These are phyloP conservation scores for Peucedramus taeniatus DNA, from an alignment of 2,113 vertebrate species.

Conservation along the genomic window DNA sequence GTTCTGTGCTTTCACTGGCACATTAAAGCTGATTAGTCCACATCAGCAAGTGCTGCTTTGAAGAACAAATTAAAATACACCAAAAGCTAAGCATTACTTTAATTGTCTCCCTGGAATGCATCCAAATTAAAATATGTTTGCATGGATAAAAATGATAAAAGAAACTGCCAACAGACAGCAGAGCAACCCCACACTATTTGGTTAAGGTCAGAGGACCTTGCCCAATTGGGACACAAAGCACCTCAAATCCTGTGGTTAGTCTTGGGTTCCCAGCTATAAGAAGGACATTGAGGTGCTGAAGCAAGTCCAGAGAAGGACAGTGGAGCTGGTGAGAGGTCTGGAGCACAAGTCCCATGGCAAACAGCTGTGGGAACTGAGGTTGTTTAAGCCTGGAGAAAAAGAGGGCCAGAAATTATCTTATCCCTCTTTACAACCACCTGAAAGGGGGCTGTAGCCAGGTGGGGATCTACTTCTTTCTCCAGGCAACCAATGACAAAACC, in stretches of 20 bases:
- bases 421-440: neutral
- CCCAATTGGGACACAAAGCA: neutral
- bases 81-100: constrained; percentile 12
- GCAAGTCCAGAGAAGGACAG: fast-evolving
- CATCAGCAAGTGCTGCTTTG: constrained; percentile 24
- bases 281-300: neutral
- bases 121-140: constrained; percentile 26
- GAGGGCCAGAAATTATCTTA: fast-evolving
- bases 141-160: neutral
- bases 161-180: neutral
- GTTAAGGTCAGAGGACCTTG: neutral
- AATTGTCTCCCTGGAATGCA: constrained; percentile 4
- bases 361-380: fast-evolving
- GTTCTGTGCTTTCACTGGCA: constrained; percentile 21
- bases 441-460: neutral
- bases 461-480: neutral
- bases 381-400: neutral
- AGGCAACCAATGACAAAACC: fast-evolving
- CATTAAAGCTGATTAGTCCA: constrained; percentile 47
- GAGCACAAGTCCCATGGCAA: neutral
- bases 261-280: neutral
- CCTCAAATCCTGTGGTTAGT: neutral
- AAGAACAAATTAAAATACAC: constrained; percentile 46
- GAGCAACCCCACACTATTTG: neutral
- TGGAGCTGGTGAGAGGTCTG: neutral